A percentile compares a stretch with the other conserved stretches of the same genome.
phyloP scores from a whole-genome alignment of 37 sponge, comb jelly and placozoan genomes.

The Tethya wilhelma region DNA sequence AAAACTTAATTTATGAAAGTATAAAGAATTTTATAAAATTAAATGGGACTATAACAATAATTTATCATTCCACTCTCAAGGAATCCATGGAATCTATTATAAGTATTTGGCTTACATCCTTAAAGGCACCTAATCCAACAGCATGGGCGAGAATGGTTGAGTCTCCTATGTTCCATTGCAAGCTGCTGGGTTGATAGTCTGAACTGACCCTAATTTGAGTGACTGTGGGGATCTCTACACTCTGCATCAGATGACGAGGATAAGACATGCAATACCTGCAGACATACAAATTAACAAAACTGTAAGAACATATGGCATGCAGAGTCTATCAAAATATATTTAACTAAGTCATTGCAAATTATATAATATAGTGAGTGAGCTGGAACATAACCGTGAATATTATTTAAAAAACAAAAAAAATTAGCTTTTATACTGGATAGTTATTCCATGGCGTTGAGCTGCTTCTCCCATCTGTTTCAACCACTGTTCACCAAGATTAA shows the following conservation, averaged over 20 bases:
- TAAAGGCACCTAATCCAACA: conserved; percentile 76
- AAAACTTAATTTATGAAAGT: not conserved
- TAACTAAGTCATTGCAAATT: too few relatives aligned
- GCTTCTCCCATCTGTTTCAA: conserved; percentile 76
- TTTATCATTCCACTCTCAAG: too few relatives aligned
- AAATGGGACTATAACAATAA: not conserved
- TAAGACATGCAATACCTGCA: conserved; percentile 81
- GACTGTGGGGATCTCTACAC: conserved; percentile 56
- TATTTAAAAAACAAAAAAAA: too few relatives aligned
- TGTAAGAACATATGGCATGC: too few relatives aligned
- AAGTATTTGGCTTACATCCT: conserved; percentile 87
- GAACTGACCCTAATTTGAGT: conserved; percentile 76
- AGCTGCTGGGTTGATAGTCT: conserved; percentile 80
- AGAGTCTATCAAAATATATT: too few relatives aligned
- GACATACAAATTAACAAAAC: not conserved
- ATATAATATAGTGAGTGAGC: too few relatives aligned
- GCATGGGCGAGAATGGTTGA: conserved; percentile 66
- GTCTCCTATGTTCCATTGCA: conserved; percentile 83
- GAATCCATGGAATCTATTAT: too few relatives aligned
- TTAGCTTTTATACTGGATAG: too few relatives aligned
- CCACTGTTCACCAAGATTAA: conserved; percentile 59
- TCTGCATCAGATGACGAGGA: conserved; percentile 68
- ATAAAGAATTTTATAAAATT: not conserved
- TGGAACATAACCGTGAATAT: too few relatives aligned
- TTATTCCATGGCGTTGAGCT: conserved; percentile 60